Base-by-base conservation (phyloP, 2,797 vertebrate genomes). In the Hirundo rustica region DNA sequence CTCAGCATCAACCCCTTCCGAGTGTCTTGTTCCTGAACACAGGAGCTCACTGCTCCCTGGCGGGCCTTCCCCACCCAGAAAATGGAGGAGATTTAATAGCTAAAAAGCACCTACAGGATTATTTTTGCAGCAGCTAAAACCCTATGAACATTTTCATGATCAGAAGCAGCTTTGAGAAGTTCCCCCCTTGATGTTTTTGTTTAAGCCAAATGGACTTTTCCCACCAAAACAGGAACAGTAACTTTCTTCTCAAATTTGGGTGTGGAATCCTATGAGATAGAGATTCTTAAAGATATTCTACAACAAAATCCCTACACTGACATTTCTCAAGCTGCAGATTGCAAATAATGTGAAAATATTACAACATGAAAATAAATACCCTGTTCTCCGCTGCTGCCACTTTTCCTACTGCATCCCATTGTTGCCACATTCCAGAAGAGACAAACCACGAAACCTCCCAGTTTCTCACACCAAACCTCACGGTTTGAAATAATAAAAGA, bases 11-110 rank as follows among this genome's bases (percentile, higher is more conserved):
- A 11, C 5, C 34, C 62, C 30, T 47, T 27, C 32, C 57, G 48
- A 25, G 2, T 0, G 10, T 5, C 72, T 6, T 6, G 27, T 0
- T 75, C 54, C 34, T 8, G 23, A 8, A 6, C 54, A 18, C 3
- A 3, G 0, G 1, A n/a, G 25, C 4, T 65, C 66, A 14, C 25
- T 66, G 16, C 7, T 16, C n/a, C 45, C 19, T 36, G n/a, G 3
- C 0, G 7, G 45, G 30, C 48, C 23, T 22, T 5, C 74, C 44
- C 32, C 65, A 54, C 34, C 51, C 30, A 17, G 3, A 16, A 26
- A 47, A 7, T 1, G 1, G 8, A 27, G 15, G 3, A 1, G 3
- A 47, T 40, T 51, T 27, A 47, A 5, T 3, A 61, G 38, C 13
- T 14, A 17, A 54, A 65, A 38, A 58, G 25, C 50, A 38, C n/a